Evolutionary conservation across 2,113 vertebrate species (phyloP), one percentile per base, ranked within the genome.

Genomic region (Rhinichthys klamathensis): DNA sequence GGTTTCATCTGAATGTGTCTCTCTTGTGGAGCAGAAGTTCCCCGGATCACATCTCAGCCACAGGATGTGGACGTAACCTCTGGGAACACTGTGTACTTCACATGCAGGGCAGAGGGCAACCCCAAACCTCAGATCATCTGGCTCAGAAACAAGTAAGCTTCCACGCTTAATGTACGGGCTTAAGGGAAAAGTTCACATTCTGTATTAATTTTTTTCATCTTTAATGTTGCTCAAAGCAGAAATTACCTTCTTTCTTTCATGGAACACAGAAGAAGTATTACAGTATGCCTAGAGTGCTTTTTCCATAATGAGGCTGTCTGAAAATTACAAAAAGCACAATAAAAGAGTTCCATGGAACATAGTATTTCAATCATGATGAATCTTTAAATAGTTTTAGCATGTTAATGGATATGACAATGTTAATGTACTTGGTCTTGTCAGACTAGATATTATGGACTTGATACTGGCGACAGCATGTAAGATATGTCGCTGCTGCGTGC

Each of bases 121-220:
- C 98, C 98, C 81, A 99, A 99, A 93, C 98, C 98, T 41, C 97
- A 99, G 95, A 99, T 99, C 91, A 99, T 99, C 92, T 99, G 98
- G 98, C 97, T 99, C 83, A 96, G 98, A 85, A 99, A 99, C 94
- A 99, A 99, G 98, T 99, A 92, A 94, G 97, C 85, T 58, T 15
- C 13, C 58, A 46, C n/a, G 9, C 38, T n/a, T 15, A 5, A 12
- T 77, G 44, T 15, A 16, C 10, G 8, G 18, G 32, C 18, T 69
- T 69, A 69, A 69, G 35, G 30, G 30, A 35, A 79, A 41, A 25
- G 30, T 79, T 58, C 63, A 67, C 30, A 25, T 51, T 18, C 73
- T 30, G 61, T 63, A 2, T 15, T 63, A 0, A 8, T 18, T 74
- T 6, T 23, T 35, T 35, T 2, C 18, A 1, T 10, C 51, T 56